Evolutionary conservation across 2,888 invertebrate species (phyloP), one percentile per base, ranked within the genome.

Genomic region (Microchrysa polita): DNA sequence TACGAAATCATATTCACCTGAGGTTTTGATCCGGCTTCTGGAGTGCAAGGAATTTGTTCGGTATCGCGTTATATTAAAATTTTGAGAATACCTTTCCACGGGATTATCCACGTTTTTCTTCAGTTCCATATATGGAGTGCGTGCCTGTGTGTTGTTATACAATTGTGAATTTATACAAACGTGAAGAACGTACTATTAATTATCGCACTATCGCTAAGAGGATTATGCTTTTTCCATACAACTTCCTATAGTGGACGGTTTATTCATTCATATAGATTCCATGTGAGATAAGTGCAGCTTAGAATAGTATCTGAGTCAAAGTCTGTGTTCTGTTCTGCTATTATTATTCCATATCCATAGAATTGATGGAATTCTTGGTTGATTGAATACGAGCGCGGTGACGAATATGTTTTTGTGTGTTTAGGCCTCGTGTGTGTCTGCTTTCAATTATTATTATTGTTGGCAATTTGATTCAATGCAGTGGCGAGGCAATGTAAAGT

Each of bases 161-260:
- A 65, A 48, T 48, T 44, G 27, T 34, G 27, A 22, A 48, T 20
- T 65, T 18, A 34, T 34, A 34, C 2, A 34, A n/a, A 22, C 2
- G 65, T 22, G 22, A 65, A 65, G 65, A 65, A 65, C 65, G 65
- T 65, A 65, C 65, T 65, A 65, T 65, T 65, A 65, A 65, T 65
- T 65, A 65, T 65, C 65, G 27, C 27, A 44, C 65, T 65, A 65
- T 65, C 65, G 65, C 23, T 65, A 65, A 65, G 65, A 65, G 44
- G 65, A 65, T 65, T 65, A 65, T 42, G 65, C 44, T 34, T 34
- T 34, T 7, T 7, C 27, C 7, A 7, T 34, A 34, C 7, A 48
- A 9, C 34, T 23, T 18, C 61, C n/a, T n/a, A n/a, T 40, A 61
- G 34, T 61, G 48, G 44, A 48, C 12, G 42, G n/a, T n/a, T 18